phyloP scores from a whole-genome alignment of 2,797 vertebrate genomes.

The Sebastes hubbsi region DNA sequence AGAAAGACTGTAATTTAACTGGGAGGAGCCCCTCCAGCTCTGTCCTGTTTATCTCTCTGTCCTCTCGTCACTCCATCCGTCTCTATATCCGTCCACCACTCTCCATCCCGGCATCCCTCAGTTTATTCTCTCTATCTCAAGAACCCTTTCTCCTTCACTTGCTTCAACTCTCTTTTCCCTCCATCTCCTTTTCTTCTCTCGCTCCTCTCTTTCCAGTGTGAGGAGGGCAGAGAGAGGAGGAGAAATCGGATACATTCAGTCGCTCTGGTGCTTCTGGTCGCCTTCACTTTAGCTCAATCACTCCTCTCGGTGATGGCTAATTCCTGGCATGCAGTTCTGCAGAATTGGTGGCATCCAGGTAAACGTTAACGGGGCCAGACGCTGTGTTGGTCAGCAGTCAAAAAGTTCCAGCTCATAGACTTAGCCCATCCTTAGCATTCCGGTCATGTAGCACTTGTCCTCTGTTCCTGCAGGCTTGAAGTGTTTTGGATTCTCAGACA shows the following conservation, averaged over 20 bases:
- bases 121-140: background rate
- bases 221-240: background rate
- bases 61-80: constrained; percentile 12
- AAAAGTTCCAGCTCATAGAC: constrained; percentile 44
- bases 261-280: constrained; percentile 8
- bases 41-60: constrained; percentile 3
- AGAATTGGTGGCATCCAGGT: background rate
- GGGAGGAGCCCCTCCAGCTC: constrained; percentile 45
- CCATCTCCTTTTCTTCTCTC: background rate
- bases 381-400: background rate
- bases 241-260: constrained; percentile 53
- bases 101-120: background rate
- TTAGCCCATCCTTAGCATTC: constrained; percentile 4
- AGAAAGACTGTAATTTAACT: constrained; percentile 67
- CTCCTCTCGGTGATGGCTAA: background rate
- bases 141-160: background rate
- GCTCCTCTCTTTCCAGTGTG: constrained; percentile 36
- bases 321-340: background rate
- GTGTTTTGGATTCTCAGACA: background rate
- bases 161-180: background rate
- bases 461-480: background rate
- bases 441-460: background rate
- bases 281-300: constrained; percentile 7
- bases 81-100: constrained; percentile 2
- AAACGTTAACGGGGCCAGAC: background rate